Evolutionary conservation across 2,113 vertebrate species (phyloP).

Genomic region (Urocolius indicus): DNA sequence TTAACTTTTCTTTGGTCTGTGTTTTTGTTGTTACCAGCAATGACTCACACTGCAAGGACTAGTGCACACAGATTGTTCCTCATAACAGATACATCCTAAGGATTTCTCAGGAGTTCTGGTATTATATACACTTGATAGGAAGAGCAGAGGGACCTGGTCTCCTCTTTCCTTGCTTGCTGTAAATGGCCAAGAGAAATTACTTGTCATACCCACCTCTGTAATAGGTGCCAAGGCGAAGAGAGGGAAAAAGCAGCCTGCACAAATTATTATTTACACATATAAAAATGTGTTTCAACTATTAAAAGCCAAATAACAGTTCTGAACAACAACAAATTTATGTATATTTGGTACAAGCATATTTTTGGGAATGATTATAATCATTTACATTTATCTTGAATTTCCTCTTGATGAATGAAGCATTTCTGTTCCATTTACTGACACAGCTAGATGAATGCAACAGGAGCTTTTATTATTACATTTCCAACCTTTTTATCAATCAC

Average conservation of each 20-base stretch:
- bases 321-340: slow-evolving; percentile 58
- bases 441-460: slow-evolving; percentile 41
- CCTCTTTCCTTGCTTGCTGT: neutral
- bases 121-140: neutral
- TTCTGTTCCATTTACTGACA: slow-evolving; percentile 10
- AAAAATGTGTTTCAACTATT: slow-evolving; percentile 47
- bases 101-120: neutral
- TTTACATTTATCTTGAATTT: slow-evolving; percentile 68
- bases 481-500: slow-evolving; percentile 41
- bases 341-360: slow-evolving; percentile 54
- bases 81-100: neutral
- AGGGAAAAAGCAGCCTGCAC: slow-evolving; percentile 29
- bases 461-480: slow-evolving; percentile 17
- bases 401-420: slow-evolving; percentile 44
- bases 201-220: slow-evolving; percentile 17
- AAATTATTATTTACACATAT: slow-evolving; percentile 52
- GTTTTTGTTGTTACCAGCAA: neutral
- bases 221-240: neutral
- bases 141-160: neutral
- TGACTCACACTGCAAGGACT: neutral
- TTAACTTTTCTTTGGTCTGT: slow-evolving; percentile 9
- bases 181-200: neutral
- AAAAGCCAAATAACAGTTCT: slow-evolving; percentile 64
- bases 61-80: neutral
- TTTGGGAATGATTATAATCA: slow-evolving; percentile 48